These are phyloP conservation scores for Flexamia atlantica DNA, from an alignment of 2,888 invertebrate species.

Conservation along the genomic window DNA sequence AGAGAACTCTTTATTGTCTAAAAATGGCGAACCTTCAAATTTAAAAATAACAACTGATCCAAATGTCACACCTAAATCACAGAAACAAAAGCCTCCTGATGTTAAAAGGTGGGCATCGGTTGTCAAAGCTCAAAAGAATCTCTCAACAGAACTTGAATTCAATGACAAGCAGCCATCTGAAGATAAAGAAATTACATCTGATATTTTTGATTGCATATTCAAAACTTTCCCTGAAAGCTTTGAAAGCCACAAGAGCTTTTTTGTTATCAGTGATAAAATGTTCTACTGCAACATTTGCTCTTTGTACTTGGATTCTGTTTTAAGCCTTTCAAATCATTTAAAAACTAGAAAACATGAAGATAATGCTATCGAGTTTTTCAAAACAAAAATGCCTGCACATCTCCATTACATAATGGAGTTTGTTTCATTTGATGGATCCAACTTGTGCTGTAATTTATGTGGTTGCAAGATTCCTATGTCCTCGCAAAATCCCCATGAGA, in stretches of 20 bases:
- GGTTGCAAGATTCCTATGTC: constrained; percentile 2
- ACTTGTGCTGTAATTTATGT: constrained; percentile 42
- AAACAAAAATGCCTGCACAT: constrained; percentile 19
- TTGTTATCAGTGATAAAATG: constrained; percentile 19
- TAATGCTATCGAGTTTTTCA: constrained; percentile 16
- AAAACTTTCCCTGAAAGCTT: constrained; percentile 21
- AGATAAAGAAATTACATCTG: background rate
- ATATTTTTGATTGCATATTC: constrained; percentile 4
- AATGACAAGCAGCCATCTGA: background rate
- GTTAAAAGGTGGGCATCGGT: constrained; percentile 46
- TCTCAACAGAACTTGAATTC: background rate
- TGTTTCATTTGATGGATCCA: constrained; percentile 42
- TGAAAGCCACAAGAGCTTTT: constrained; percentile 44
- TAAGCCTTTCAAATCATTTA: constrained; percentile 35
- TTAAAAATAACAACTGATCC: background rate
- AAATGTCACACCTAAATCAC: constrained; percentile 25
- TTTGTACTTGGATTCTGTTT: constrained; percentile 21
- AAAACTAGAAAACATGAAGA: constrained; percentile 50
- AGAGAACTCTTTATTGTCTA: background rate
- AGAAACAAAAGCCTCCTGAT: constrained; percentile 7
- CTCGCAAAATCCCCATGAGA: constrained; percentile 19
- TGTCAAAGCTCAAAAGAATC: constrained; percentile 41
- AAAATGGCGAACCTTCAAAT: background rate
- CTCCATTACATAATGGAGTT: constrained; percentile 34
- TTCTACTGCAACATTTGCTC: constrained; percentile 37